A percentile compares a stretch with the other conserved stretches of the same genome.
phyloP scores from a whole-genome alignment of 1,140 invertebrate species.

The Sarcophaga peregrina region DNA sequence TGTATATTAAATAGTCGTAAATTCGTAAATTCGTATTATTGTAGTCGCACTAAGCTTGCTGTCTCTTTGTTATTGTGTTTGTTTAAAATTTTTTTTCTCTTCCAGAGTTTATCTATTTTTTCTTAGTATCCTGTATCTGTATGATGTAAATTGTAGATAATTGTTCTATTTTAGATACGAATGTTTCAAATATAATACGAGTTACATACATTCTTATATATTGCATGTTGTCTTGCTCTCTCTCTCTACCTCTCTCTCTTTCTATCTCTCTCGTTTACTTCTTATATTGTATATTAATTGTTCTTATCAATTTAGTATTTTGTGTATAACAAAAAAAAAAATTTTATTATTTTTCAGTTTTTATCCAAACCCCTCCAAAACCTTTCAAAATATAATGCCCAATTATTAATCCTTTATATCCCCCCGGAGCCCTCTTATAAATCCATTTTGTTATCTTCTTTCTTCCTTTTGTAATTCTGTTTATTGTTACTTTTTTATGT shows the following conservation, averaged over 20 bases:
- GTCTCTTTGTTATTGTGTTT: conserved; percentile 31
- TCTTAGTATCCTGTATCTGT: too few relatives aligned
- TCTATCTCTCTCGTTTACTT: neutral
- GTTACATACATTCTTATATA: too few relatives aligned
- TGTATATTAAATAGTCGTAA: conserved; percentile 33
- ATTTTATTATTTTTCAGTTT: neutral
- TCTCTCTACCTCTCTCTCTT: neutral
- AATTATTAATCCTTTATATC: neutral
- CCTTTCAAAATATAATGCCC: neutral
- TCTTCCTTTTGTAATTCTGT: neutral
- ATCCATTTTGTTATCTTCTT: neutral
- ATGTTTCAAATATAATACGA: too few relatives aligned
- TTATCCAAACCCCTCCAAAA: neutral
- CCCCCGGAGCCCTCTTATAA: neutral
- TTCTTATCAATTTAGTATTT: neutral
- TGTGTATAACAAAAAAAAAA: neutral
- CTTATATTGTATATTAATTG: conserved; percentile 12
- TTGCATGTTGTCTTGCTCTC: conserved; percentile 42
- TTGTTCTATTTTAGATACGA: too few relatives aligned
- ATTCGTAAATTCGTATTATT: conserved; percentile 46
- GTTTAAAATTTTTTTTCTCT: too few relatives aligned
- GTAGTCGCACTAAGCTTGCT: conserved; percentile 37
- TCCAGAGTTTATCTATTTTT: too few relatives aligned
- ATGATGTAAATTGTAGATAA: too few relatives aligned
- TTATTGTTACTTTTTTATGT: neutral